phyloP scores from a whole-genome alignment of 2,113 vertebrate species.

The Syngnathus typhle region DNA sequence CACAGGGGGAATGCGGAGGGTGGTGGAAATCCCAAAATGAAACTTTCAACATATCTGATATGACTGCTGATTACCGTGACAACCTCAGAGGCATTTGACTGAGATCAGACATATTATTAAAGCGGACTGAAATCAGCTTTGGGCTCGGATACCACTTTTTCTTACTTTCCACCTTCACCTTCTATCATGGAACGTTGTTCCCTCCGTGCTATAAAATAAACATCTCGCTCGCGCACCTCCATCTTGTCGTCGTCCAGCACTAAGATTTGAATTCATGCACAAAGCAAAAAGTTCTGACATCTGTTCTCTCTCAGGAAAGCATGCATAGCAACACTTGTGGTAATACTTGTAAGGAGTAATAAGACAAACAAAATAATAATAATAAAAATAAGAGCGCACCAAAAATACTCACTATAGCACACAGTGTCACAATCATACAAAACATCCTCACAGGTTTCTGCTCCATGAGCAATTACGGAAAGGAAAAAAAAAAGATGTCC shows the following conservation, averaged over 20 bases:
- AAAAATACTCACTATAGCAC: conserved; percentile 58
- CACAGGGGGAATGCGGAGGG: conserved; percentile 5
- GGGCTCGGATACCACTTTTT: background rate
- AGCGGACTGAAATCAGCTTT: conserved; percentile 6
- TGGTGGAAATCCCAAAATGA: conserved; percentile 21
- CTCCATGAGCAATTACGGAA: conserved; percentile 12
- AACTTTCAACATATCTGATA: conserved; percentile 21
- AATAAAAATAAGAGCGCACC: conserved; percentile 43
- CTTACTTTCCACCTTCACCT: background rate
- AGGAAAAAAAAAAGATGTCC: conserved; percentile 9
- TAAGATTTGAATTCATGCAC: conserved; percentile 63
- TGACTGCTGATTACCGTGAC: conserved; percentile 26
- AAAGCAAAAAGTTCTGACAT: conserved; percentile 31
- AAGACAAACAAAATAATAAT: conserved; percentile 17
- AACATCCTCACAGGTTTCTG: conserved; percentile 20
- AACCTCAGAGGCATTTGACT: conserved; percentile 36
- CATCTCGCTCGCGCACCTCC: background rate
- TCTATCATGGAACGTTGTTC: background rate
- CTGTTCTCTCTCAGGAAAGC: conserved; percentile 42
- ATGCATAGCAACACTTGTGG: conserved; percentile 66
- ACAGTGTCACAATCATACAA: conserved; percentile 49
- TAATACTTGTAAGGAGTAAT: conserved; percentile 61
- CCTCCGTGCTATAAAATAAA: conserved; percentile 3
- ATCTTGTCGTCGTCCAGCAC: conserved; percentile 38
- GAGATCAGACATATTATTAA: conserved; percentile 25